phyloP scores from a whole-genome alignment of 2,888 invertebrate species.

The Aphodius granarius region DNA sequence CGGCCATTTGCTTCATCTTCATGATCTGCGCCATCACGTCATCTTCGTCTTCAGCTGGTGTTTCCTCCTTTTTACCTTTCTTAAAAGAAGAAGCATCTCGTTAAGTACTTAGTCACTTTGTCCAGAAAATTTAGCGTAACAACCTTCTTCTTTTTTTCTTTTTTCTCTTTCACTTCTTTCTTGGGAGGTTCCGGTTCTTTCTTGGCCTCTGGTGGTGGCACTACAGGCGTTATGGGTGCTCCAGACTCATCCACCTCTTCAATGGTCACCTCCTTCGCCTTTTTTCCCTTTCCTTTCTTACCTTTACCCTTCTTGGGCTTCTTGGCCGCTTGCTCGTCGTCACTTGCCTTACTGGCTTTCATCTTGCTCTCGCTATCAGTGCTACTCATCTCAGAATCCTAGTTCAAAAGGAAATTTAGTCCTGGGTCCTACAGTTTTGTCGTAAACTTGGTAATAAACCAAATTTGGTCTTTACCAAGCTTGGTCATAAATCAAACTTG shows the following conservation, averaged over 20 bases:
- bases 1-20: slow-evolving; percentile 27
- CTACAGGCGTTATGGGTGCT: background rate
- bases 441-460: too few relatives aligned
- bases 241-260: background rate
- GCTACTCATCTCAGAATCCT: background rate
- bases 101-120: too few relatives aligned
- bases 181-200: slow-evolving; percentile 16
- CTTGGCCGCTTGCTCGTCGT: background rate
- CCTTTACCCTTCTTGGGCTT: background rate
- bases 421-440: too few relatives aligned
- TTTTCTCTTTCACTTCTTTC: slow-evolving; percentile 36
- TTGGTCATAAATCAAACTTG: too few relatives aligned
- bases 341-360: background rate
- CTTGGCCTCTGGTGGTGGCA: slow-evolving; percentile 17
- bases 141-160: slow-evolving; percentile 20
- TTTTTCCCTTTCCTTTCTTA: slow-evolving; percentile 14
- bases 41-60: slow-evolving; percentile 12
- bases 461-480: too few relatives aligned
- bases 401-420: too few relatives aligned
- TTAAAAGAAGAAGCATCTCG: background rate
- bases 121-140: too few relatives aligned
- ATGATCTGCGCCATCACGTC: slow-evolving; percentile 28
- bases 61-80: slow-evolving; percentile 8
- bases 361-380: background rate
- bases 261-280: slow-evolving; percentile 1